phyloP scores from a whole-genome alignment of 1,140 invertebrate genomes.

The Venustaconcha ellipsiformis region DNA sequence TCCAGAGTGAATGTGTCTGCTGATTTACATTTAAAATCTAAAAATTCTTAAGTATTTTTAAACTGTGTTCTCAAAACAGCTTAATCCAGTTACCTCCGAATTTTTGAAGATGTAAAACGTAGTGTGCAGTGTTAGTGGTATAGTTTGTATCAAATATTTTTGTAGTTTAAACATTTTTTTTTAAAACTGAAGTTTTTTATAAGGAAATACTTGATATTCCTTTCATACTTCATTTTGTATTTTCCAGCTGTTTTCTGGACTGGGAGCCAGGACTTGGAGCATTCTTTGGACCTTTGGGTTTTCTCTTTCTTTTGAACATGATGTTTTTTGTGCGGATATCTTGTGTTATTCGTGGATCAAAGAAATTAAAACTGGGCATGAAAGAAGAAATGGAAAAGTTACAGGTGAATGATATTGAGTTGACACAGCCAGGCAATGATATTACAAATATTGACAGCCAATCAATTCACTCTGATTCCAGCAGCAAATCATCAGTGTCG shows the following conservation, averaged over 20 bases:
- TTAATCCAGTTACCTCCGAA: no score
- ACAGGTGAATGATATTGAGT: constrained; percentile 75
- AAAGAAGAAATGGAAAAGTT: constrained; percentile 56
- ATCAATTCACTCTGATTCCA: constrained; percentile 47
- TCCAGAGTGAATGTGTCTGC: no score
- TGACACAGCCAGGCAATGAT: constrained; percentile 54
- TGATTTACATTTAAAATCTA: no score
- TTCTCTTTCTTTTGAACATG: constrained; percentile 80
- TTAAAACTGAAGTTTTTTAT: no score
- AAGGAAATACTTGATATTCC: background rate
- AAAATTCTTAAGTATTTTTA: no score
- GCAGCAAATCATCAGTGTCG: constrained; percentile 73
- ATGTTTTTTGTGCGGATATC: constrained; percentile 83
- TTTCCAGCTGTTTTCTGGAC: constrained; percentile 81
- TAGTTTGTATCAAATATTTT: no score
- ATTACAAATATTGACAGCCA: constrained; percentile 42
- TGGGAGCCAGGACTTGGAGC: constrained; percentile 84
- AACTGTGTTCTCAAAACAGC: no score
- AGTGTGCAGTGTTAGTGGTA: no score
- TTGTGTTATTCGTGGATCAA: constrained; percentile 73
- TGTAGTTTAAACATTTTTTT: no score
- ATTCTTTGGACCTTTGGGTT: constrained; percentile 81
- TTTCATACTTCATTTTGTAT: constrained; percentile 9
- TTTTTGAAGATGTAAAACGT: no score
- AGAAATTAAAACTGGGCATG: constrained; percentile 36